A percentile compares a stretch with the other conserved stretches of the same genome.
Evolutionary conservation across 2,797 vertebrate species (phyloP).

Genomic region (Notolabrus celidotus): DNA sequence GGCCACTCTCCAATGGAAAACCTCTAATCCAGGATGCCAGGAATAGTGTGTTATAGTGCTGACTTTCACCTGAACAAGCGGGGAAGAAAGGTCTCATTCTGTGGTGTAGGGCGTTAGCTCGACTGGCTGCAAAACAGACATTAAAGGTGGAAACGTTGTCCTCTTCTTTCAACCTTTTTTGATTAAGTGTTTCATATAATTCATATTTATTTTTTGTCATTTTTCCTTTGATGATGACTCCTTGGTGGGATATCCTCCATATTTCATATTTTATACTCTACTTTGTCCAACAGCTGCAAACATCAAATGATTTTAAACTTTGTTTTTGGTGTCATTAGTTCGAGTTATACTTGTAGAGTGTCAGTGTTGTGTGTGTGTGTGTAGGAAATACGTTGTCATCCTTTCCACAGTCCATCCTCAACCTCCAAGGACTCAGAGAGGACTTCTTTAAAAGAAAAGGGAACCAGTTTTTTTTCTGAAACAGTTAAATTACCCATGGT

Average conservation of each 20-base stretch:
- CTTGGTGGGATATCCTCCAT: background rate
- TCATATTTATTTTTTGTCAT: background rate
- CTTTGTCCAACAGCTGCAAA: background rate
- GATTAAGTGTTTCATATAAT: slow-evolving; percentile 3
- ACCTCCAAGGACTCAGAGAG: slow-evolving; percentile 19
- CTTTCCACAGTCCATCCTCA: slow-evolving; percentile 13
- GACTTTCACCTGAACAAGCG: slow-evolving; percentile 59
- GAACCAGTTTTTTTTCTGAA: slow-evolving; percentile 3
- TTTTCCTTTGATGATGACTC: background rate
- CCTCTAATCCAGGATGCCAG: slow-evolving; percentile 41
- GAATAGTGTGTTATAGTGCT: slow-evolving; percentile 28
- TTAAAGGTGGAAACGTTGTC: slow-evolving; percentile 26
- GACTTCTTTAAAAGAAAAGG: slow-evolving; percentile 10
- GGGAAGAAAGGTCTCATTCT: slow-evolving; percentile 57
- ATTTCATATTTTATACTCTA: background rate
- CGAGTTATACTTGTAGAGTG: background rate
- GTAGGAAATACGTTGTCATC: slow-evolving; percentile 34
- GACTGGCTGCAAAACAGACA: background rate
- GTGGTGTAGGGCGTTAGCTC: slow-evolving; percentile 40
- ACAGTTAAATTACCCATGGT: slow-evolving; percentile 45
- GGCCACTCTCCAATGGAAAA: slow-evolving; percentile 51
- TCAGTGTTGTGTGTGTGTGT: background rate
- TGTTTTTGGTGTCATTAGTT: too few species aligned
- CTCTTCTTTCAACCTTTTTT: slow-evolving; percentile 3
- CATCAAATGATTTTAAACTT: fast-evolving